phyloP scores from a whole-genome alignment of 2,113 vertebrate genomes.

The Sebastes schlegelii region DNA sequence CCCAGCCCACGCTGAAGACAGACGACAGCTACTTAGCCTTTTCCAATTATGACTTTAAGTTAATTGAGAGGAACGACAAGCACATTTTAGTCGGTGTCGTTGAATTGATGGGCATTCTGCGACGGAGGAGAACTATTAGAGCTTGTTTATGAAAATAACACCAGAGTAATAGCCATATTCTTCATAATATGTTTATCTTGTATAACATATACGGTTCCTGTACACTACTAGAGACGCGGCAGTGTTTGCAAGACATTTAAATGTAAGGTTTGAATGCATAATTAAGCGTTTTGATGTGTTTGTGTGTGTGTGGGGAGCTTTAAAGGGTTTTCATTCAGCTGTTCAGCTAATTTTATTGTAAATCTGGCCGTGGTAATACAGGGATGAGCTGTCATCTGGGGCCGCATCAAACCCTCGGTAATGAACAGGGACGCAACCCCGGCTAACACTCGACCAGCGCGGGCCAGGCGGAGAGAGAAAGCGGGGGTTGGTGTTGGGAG shows the following conservation, averaged over 20 bases:
- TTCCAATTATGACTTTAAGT: conserved; percentile 74
- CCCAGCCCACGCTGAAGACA: conserved; percentile 61
- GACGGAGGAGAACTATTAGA: conserved; percentile 46
- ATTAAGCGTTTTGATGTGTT: conserved; percentile 32
- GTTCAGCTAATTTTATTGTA: conserved; percentile 76
- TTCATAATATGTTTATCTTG: conserved; percentile 61
- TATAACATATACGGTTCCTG: conserved; percentile 29
- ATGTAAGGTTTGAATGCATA: conserved; percentile 42
- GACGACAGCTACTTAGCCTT: conserved; percentile 69
- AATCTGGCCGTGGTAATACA: conserved; percentile 66
- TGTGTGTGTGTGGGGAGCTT: conserved; percentile 29
- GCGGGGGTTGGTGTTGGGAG: not conserved
- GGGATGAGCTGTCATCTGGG: conserved; percentile 65
- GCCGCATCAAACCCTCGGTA: conserved; percentile 49
- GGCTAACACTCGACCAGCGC: conserved; percentile 16
- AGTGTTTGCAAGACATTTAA: conserved; percentile 24
- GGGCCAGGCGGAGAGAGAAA: not conserved
- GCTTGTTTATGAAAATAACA: conserved; percentile 67
- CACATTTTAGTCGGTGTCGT: conserved; percentile 50
- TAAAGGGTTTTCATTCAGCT: conserved; percentile 67
- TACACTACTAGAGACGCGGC: not conserved
- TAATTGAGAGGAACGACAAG: conserved; percentile 75
- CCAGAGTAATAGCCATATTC: conserved; percentile 52
- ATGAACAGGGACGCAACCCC: conserved; percentile 57
- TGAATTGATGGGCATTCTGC: conserved; percentile 56